Percentiles rank a stretch among this genome's conserved stretches.
phyloP scores from a whole-genome alignment of 2,888 invertebrate species.

The Frankliniella fusca region DNA sequence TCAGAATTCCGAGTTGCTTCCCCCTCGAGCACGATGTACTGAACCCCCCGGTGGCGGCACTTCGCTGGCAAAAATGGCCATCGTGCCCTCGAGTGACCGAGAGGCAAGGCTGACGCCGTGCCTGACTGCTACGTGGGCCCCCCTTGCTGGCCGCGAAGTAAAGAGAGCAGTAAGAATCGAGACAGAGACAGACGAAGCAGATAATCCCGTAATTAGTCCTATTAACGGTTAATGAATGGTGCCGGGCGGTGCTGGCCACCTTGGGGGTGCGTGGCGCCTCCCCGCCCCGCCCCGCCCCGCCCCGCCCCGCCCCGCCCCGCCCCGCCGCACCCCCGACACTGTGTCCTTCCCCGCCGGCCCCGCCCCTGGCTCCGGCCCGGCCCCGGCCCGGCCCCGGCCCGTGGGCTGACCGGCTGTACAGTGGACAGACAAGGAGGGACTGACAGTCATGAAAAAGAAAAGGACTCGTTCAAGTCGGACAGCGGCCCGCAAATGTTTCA shows the following conservation, averaged over 20 bases:
- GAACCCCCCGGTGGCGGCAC: too few relatives aligned
- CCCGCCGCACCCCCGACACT: neutral
- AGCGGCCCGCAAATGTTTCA: too few relatives aligned
- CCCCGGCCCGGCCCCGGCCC: neutral
- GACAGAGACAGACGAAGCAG: constrained; percentile 2
- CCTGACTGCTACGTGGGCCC: neutral
- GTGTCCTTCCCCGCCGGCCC: neutral
- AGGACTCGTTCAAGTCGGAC: too few relatives aligned
- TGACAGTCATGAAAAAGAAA: too few relatives aligned
- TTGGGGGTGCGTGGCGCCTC: neutral
- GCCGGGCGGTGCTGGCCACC: neutral
- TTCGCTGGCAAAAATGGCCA: too few relatives aligned
- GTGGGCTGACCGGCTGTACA: too few relatives aligned
- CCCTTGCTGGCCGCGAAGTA: neutral
- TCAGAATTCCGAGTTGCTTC: too few relatives aligned
- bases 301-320: too few relatives aligned
- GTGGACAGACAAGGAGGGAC: too few relatives aligned
- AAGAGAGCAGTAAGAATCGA: neutral
- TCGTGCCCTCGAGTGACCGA: too few relatives aligned
- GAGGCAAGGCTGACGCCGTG: neutral
- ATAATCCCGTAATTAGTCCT: constrained; percentile 16
- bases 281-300: neutral
- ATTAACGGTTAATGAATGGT: constrained; percentile 20
- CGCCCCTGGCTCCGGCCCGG: too few relatives aligned
- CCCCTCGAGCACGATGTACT: too few relatives aligned